Evolutionary conservation across 2,113 vertebrate genomes (phyloP).

Genomic region (Myrmecophaga tridactyla): DNA sequence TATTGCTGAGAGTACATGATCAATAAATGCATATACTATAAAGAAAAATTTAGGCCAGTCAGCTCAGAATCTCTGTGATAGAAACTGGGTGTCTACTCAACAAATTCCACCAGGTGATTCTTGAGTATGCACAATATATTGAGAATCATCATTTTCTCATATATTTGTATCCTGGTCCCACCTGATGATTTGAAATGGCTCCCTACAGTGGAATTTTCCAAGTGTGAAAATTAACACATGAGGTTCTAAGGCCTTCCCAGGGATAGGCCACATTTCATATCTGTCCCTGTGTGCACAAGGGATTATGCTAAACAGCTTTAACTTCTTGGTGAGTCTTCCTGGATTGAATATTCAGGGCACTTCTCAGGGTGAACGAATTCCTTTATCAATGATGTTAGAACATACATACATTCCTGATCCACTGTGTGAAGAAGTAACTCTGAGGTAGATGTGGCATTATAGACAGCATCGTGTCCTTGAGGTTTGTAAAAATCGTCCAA

Average conservation of each 20-base stretch:
- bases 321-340: not conserved
- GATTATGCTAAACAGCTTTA: not conserved
- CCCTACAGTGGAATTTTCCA: not conserved
- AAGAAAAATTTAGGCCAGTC: not conserved
- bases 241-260: not conserved
- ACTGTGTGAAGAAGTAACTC: not conserved
- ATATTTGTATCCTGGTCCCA: not conserved
- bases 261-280: not conserved
- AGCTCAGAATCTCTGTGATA: not conserved
- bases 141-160: not conserved
- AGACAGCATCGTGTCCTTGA: not conserved
- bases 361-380: not conserved
- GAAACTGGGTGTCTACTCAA: not conserved
- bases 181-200: not conserved
- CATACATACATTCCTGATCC: not conserved
- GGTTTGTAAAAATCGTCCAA: not conserved
- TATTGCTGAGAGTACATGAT: not conserved
- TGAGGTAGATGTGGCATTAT: not conserved
- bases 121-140: not conserved
- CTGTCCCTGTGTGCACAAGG: not conserved
- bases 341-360: not conserved
- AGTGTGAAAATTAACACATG: not conserved
- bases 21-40: not conserved
- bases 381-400: slow-evolving; percentile 16
- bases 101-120: not conserved